These are phyloP conservation scores for Acipenser oxyrinchus DNA, from an alignment of 2,797 vertebrate species.

Conservation along the genomic window DNA sequence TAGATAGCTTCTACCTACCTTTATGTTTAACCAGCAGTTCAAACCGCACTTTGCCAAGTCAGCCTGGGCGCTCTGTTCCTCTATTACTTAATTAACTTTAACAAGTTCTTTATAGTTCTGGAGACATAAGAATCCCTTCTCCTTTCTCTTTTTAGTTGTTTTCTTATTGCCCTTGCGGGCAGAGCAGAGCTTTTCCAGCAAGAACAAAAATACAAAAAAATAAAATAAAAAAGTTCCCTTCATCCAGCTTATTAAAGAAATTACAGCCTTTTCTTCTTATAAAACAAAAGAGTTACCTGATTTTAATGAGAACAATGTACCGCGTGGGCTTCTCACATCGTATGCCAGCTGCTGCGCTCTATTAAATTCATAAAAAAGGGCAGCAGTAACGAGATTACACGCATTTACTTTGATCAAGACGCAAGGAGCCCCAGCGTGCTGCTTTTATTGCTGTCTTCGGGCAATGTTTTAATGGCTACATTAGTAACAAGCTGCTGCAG, in stretches of 20 bases:
- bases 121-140: neutral
- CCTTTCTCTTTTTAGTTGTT: neutral
- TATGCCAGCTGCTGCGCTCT: slow-evolving; percentile 64
- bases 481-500: slow-evolving; percentile 70
- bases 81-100: slow-evolving; percentile 2
- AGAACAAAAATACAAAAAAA: neutral
- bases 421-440: slow-evolving; percentile 70
- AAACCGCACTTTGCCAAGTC: neutral
- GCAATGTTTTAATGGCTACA: slow-evolving; percentile 90
- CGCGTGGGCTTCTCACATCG: slow-evolving; percentile 39
- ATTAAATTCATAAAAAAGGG: slow-evolving; percentile 60
- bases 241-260: slow-evolving; percentile 43
- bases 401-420: slow-evolving; percentile 94
- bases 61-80: neutral
- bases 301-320: slow-evolving; percentile 72
- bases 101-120: neutral
- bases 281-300: slow-evolving; percentile 50
- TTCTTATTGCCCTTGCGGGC: neutral
- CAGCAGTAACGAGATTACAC: slow-evolving; percentile 90
- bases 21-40: neutral
- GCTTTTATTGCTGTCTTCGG: slow-evolving; percentile 92
- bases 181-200: slow-evolving; percentile 4
- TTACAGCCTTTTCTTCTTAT: slow-evolving; percentile 43
- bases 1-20: too few relatives aligned
- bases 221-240: neutral